Evolutionary conservation across 2,113 vertebrate genomes (phyloP).

Genomic region (Stictonetta naevosa): DNA sequence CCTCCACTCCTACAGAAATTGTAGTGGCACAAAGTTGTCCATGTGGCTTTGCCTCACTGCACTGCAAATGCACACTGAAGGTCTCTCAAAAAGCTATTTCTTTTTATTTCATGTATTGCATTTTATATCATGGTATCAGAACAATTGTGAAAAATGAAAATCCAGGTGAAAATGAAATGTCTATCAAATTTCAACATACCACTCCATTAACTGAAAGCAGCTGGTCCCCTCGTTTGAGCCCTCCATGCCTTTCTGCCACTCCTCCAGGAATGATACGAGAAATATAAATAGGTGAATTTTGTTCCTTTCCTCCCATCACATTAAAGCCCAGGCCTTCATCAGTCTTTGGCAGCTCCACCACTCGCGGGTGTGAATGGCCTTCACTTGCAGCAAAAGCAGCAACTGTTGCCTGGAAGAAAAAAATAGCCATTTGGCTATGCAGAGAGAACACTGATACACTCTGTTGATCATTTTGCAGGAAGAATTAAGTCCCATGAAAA

Average conservation of each 20-base stretch:
- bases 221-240: constrained; percentile 98
- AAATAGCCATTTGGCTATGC: constrained; percentile 20
- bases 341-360: constrained; percentile 97
- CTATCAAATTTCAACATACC: constrained; percentile 82
- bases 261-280: constrained; percentile 99
- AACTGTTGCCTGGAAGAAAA: constrained; percentile 91
- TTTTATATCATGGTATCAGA: neutral
- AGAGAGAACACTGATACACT: neutral
- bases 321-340: constrained; percentile 99
- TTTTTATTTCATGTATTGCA: neutral
- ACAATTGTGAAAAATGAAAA: constrained; percentile 27
- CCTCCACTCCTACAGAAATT: neutral
- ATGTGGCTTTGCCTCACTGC: neutral
- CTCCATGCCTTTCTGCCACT: constrained; percentile 95
- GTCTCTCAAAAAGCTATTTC: neutral
- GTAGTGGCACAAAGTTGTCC: neutral
- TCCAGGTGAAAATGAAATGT: neutral
- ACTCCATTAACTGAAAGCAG: constrained; percentile 98
- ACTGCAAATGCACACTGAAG: neutral
- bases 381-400: constrained; percentile 98
- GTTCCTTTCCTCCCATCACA: constrained; percentile 98
- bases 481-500: neutral
- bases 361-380: constrained; percentile 96
- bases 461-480: neutral
- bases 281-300: constrained; percentile 99